Base-by-base conservation (phyloP, 2,797 vertebrate species). In the Eospalax fontanierii region DNA sequence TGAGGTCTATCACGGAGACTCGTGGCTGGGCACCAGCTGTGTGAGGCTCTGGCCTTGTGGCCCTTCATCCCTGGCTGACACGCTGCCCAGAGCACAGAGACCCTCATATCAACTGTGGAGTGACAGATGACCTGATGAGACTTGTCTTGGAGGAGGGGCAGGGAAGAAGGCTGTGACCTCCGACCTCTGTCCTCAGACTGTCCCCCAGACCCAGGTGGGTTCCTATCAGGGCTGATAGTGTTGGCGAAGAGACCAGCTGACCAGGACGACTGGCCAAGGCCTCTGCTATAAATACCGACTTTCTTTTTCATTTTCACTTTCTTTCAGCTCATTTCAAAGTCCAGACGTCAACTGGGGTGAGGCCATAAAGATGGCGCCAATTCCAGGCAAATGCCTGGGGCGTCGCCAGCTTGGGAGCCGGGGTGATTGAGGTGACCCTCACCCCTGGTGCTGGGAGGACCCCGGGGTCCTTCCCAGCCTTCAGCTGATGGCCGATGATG, bases 251-350 rank as follows among this genome's bases (percentile, higher is more conserved):
- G 93, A 61, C 38, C 38, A 5, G 9, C 59, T 7, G 73, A 12
- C 54, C 84, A 12, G 16, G 11, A 6, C n/a, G 0, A n/a, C 9
- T 11, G 26, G 40, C 59, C 8, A 1, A 6, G 12, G 61, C 82
- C 70, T 26, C 26, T 0, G 11, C 4, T 30, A 50, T 38, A 26
- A 33, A 6, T 33, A 50, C 28, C 24, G 5, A 10, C 35, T 88
- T 89, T 73, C 76, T 70, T 66, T 96, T 82, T 91, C 87, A 2
- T 78, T 96, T 95, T 87, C 54, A 76, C 68, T 95, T 96, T 94
- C 83, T 68, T 26, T 92, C 94, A 40, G 86, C 5, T 21, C 3
- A 40, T 74, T 38, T 57, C 7, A 28, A 43, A 87, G 90, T 87
- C 75, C 73, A 80, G 43, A 73, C 19, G 68, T 12, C 6, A 71